These are phyloP conservation scores for Melanophora roralis DNA, from an alignment of 2,888 invertebrate species.

Conservation along the genomic window DNA sequence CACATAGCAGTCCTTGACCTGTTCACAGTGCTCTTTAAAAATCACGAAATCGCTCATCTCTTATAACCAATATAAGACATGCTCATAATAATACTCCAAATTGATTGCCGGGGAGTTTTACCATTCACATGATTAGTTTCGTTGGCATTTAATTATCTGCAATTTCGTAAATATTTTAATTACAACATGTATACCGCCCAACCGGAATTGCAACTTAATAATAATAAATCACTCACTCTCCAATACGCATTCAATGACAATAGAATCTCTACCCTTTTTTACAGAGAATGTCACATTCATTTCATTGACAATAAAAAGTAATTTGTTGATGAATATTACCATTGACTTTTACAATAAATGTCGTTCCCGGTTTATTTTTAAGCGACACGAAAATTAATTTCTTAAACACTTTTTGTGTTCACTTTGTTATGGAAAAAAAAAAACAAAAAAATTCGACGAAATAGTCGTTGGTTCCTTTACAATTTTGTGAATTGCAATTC, in stretches of 20 bases:
- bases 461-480: not conserved
- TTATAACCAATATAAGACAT: too few species aligned
- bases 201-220: conserved; percentile 28
- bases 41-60: too few species aligned
- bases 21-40: too few species aligned
- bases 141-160: conserved; percentile 34
- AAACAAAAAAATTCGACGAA: conserved; percentile 4
- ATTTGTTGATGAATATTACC: conserved; percentile 56
- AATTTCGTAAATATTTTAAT: too few species aligned
- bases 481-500: conserved; percentile 50
- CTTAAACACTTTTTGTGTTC: conserved; percentile 55
- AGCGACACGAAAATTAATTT: conserved; percentile 59
- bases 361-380: conserved; percentile 40
- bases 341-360: conserved; percentile 58
- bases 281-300: conserved; percentile 28
- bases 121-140: conserved; percentile 28
- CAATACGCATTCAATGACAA: not conserved
- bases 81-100: too few species aligned
- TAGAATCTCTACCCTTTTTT: not conserved
- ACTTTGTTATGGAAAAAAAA: conserved; percentile 36
- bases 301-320: conserved; percentile 45
- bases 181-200: too few species aligned
- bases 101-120: not conserved
- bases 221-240: conserved; percentile 44
- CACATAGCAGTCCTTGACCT: too few species aligned